These are phyloP conservation scores for Drosophila nikananu DNA, from an alignment of 1,140 invertebrate species.

Conservation along the genomic window DNA sequence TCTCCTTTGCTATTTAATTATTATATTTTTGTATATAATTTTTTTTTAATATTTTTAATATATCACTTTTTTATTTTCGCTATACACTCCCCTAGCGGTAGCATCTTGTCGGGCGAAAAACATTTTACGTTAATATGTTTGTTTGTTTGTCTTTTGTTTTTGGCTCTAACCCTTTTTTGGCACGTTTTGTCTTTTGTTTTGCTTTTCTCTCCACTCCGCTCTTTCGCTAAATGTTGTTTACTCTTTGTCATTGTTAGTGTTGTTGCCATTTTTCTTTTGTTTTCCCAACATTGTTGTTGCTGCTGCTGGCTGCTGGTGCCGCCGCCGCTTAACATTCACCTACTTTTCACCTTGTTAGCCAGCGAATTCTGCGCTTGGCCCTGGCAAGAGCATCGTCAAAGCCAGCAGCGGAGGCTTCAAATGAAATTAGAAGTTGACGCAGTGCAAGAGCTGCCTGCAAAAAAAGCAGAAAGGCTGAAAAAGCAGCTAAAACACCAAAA, in stretches of 20 bases:
- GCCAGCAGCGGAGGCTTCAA: conserved; percentile 66
- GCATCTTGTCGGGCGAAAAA: conserved; percentile 42
- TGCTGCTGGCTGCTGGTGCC: conserved; percentile 13
- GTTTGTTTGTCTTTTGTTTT: conserved; percentile 76
- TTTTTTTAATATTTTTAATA: neutral
- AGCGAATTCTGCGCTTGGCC: conserved; percentile 67
- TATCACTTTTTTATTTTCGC: neutral
- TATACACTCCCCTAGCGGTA: conserved; percentile 1
- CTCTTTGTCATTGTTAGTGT: conserved; percentile 76
- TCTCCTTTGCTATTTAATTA: neutral
- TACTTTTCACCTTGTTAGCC: conserved; percentile 81
- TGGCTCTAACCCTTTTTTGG: conserved; percentile 59
- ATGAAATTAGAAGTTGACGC: conserved; percentile 82
- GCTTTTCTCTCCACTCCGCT: conserved; percentile 28
- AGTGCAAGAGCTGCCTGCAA: conserved; percentile 45
- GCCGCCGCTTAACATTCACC: conserved; percentile 77
- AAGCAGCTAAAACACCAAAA: conserved; percentile 34
- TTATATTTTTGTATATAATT: neutral
- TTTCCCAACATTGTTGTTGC: conserved; percentile 56
- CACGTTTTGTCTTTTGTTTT: conserved; percentile 44
- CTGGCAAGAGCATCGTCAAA: conserved; percentile 72
- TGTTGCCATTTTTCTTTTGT: conserved; percentile 75
- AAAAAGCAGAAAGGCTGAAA: conserved; percentile 1
- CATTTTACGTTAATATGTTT: conserved; percentile 81
- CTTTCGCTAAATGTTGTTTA: conserved; percentile 80